Percentiles rank a stretch among this genome's conserved stretches.
phyloP scores from a whole-genome alignment of 2,888 invertebrate species.

The Lepidocyrtinus sp. region DNA sequence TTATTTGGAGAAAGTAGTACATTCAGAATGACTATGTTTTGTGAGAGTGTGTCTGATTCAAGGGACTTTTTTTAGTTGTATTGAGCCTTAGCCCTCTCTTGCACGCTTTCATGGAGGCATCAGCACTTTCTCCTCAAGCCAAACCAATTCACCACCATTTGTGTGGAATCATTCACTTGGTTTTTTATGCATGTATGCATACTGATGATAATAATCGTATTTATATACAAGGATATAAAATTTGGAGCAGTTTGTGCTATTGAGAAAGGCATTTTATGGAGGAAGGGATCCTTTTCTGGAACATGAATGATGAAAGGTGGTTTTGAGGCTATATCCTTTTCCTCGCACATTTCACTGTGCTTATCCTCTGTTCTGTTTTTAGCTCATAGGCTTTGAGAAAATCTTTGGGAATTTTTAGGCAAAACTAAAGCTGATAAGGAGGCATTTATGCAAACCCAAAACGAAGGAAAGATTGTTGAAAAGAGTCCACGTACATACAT shows the following conservation, averaged over 20 bases:
- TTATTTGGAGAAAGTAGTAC: too few relatives aligned
- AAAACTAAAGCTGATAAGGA: slow-evolving; percentile 31
- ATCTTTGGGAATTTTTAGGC: not conserved
- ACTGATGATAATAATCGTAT: slow-evolving; percentile 26
- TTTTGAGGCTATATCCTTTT: slow-evolving; percentile 4
- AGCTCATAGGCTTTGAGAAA: not conserved
- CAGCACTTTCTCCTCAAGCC: not conserved
- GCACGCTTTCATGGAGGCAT: too few relatives aligned
- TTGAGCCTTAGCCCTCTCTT: too few relatives aligned
- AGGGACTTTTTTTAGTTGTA: too few relatives aligned
- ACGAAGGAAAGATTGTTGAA: slow-evolving; percentile 8
- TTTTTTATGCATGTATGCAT: slow-evolving; percentile 41
- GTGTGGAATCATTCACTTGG: slow-evolving; percentile 49
- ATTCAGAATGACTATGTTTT: too few relatives aligned
- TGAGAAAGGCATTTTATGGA: slow-evolving; percentile 1
- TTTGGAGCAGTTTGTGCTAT: not conserved
- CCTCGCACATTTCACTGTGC: not conserved
- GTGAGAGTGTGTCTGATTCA: too few relatives aligned
- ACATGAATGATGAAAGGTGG: slow-evolving; percentile 57
- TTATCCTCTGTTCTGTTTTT: not conserved
- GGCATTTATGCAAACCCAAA: slow-evolving; percentile 33
- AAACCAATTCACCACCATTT: slow-evolving; percentile 40
- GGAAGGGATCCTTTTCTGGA: slow-evolving; percentile 16
- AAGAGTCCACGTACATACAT: slow-evolving; percentile 22
- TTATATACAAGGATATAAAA: slow-evolving; percentile 2